Evolutionary conservation across 2,113 vertebrate genomes (phyloP).

Genomic region (Notothenia coriiceps): DNA sequence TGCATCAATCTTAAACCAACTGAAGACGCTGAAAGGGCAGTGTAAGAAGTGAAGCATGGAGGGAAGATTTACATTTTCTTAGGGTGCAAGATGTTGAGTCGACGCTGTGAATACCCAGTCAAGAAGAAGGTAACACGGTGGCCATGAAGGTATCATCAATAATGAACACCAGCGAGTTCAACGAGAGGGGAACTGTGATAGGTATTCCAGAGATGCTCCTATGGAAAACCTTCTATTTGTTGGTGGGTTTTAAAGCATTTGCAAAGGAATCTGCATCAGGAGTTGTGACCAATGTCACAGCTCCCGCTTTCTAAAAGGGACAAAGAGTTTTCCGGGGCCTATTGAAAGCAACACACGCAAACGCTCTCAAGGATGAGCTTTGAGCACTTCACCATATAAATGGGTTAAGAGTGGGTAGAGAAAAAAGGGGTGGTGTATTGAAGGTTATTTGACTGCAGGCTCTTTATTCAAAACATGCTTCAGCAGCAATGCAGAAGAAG

Average conservation of each 20-base stretch:
- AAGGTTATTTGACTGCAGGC: slow-evolving; percentile 43
- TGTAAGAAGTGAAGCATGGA: background rate
- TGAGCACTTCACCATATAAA: slow-evolving; percentile 32
- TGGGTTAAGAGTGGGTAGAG: slow-evolving; percentile 38
- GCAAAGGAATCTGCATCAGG: slow-evolving; percentile 12
- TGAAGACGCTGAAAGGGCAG: slow-evolving; percentile 24
- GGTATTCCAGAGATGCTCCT: slow-evolving; percentile 60
- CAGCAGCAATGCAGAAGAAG: slow-evolving; percentile 28
- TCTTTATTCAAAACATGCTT: slow-evolving; percentile 35
- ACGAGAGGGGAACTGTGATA: slow-evolving; percentile 64
- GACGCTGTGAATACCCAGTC: slow-evolving; percentile 9
- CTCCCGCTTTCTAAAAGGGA: slow-evolving; percentile 8
- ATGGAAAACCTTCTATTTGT: slow-evolving; percentile 31
- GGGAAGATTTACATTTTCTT: slow-evolving; percentile 27
- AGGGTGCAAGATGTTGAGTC: slow-evolving; percentile 21
- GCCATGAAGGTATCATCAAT: slow-evolving; percentile 69
- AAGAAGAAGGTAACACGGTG: slow-evolving; percentile 30
- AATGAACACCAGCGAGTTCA: slow-evolving; percentile 69
- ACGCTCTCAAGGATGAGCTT: slow-evolving; percentile 41
- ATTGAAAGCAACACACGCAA: slow-evolving; percentile 25
- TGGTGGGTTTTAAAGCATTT: slow-evolving; percentile 21
- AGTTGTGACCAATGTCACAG: slow-evolving; percentile 14
- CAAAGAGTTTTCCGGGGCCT: background rate
- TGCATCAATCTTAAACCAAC: slow-evolving; percentile 44
- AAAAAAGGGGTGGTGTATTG: background rate